A percentile compares a stretch with the other conserved stretches of the same genome.
Evolutionary conservation across 2,113 vertebrate species (phyloP).

Genomic region (Cynopterus brachyotis): DNA sequence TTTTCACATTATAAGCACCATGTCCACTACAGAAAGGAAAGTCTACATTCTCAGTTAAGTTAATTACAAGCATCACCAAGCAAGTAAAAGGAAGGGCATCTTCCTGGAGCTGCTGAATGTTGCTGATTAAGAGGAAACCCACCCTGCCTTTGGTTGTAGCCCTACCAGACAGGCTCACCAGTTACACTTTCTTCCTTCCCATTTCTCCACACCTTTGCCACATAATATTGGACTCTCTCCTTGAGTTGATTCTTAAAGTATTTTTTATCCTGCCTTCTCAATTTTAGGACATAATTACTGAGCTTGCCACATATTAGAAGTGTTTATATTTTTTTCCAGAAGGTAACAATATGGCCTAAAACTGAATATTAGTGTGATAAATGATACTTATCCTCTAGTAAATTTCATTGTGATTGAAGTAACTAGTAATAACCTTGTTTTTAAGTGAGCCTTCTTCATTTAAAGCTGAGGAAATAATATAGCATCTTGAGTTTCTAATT

Average conservation of each 20-base stretch:
- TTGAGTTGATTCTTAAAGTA: neutral
- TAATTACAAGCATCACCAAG: neutral
- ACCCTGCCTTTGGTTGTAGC: neutral
- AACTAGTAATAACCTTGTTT: neutral
- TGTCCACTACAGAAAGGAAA: neutral
- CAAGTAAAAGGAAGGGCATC: neutral
- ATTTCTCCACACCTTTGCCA: neutral
- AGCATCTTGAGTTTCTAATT: neutral
- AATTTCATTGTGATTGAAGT: neutral
- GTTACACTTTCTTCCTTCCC: neutral
- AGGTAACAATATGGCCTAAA: neutral
- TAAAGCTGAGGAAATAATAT: neutral
- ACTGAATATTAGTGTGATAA: neutral
- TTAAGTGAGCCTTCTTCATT: neutral
- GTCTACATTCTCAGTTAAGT: neutral
- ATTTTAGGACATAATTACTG: neutral
- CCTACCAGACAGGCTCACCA: too few relatives aligned
- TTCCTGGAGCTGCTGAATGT: neutral
- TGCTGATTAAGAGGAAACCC: neutral
- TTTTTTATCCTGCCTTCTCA: neutral
- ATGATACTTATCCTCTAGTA: neutral
- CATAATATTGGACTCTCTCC: neutral
- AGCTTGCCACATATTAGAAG: neutral
- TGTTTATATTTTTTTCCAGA: constrained; percentile 11
- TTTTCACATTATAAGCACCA: neutral